Evolutionary conservation across 2,113 vertebrate species (phyloP), one percentile per base, ranked within the genome.

Genomic region (Acanthisitta chloris): DNA sequence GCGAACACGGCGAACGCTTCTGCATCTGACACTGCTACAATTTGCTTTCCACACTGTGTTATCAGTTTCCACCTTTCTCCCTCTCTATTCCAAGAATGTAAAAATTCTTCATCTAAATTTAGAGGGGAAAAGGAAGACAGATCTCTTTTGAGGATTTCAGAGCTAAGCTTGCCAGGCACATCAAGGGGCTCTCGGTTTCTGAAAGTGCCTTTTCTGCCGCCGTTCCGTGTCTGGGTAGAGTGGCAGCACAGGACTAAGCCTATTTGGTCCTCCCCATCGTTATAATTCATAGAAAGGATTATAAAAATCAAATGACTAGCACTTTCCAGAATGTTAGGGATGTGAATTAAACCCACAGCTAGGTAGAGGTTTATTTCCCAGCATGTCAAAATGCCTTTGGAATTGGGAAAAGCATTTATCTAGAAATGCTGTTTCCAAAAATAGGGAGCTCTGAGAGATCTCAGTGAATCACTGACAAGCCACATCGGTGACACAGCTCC

Each of bases 21-120:
- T 49, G 77, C 65, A 59, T 11, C 70, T 12, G 65, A 78, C 58
- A 86, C 65, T 0, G 2, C 81, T 7, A 49, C 54, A 1, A 14
- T 65, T 79, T 48, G 24, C 91, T 81, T 58, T 43, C 72, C 42
- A 33, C 59, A 62, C 71, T 2, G 0, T 12, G 33, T 80, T 81
- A 92, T 20, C 78, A 8, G 24, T 52, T 88, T 65, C 94, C 69
- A 91, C 85, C 85, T 95, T 94, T 38, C 92, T 95, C 85, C 90
- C 87, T 91, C 71, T 73, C 86, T 69, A 9, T 38, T 89, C 58
- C 34, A 62, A 77, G 91, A 89, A 87, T 10, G 66, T 31, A 85
- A 90, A 97, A 96, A 82, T 76, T 72, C 91, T 67, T 71, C 81
- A 12, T 82, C 95, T 96, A 97, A 95, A 97, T 96, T 97, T 94